Conservation (phyloP, 2,888 invertebrate genomes). For the Drosophila birchii region DNA sequence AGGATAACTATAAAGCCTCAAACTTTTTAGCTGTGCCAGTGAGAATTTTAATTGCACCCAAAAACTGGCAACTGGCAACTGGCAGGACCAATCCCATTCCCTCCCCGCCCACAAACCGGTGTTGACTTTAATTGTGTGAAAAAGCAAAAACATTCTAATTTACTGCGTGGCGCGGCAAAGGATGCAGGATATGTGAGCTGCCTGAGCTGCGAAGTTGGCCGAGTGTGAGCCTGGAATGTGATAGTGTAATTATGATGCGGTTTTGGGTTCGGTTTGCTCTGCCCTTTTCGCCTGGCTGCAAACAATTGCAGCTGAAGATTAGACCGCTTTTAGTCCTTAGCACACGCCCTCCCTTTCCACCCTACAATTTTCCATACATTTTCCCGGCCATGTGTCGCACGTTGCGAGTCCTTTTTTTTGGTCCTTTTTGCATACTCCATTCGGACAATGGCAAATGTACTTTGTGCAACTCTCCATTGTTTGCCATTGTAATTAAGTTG, state of each 20-base stretch:
- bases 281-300: conserved; percentile 23
- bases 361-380: conserved; percentile 12
- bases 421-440: conserved; percentile 52
- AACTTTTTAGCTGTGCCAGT: conserved; percentile 50
- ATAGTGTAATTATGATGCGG: conserved; percentile 80
- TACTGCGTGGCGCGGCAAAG: conserved; percentile 65
- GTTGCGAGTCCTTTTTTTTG: conserved; percentile 56
- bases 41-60: conserved; percentile 73
- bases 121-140: conserved; percentile 81
- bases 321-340: conserved; percentile 62
- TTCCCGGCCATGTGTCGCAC: conserved; percentile 48
- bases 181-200: conserved; percentile 63
- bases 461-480: conserved; percentile 73
- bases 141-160: conserved; percentile 81
- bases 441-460: conserved; percentile 45
- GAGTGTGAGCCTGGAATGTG: conserved; percentile 62
- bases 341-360: conserved; percentile 44
- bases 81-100: neutral
- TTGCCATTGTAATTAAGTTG: conserved; percentile 82
- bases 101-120: conserved; percentile 8
- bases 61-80: neutral
- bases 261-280: conserved; percentile 54
- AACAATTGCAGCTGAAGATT: conserved; percentile 74
- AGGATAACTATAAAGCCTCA: conserved; percentile 25
- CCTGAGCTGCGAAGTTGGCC: conserved; percentile 1